Base-by-base conservation (phyloP, 1,140 invertebrate genomes). In the Brachionus asplanchnoidis region DNA sequence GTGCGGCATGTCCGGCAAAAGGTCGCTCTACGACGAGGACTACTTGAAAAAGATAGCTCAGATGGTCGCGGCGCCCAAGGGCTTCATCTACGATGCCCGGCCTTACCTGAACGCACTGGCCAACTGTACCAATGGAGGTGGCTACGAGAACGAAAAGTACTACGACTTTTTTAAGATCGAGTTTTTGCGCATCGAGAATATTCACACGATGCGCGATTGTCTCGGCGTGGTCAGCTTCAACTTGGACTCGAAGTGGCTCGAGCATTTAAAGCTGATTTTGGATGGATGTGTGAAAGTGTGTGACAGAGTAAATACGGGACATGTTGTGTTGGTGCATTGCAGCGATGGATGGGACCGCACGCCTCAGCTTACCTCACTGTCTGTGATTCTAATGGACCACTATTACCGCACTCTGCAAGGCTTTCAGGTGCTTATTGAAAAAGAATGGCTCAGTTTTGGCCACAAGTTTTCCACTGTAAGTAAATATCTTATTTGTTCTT, bases 91-190 rank as follows among this genome's bases (percentile, higher is more conserved):
- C 7, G 60, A 83, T 17, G 66, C 70, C 4, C 5, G 84, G 9
- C 84, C 84, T 11, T 68, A 50, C 12, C 1, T 99, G 85, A 99
- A 99, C 91, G 97, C 98, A 12, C 97, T 99, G 94, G 97, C 97
- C 12, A 99, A 99, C 90, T 93, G 95, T 88, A 97, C 97, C 8
- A 95, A 96, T 4, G 98, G 98, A 80, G 99, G 98, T 91, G 98
- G 98, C 1, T 99, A 99, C 88, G 98, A 99, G 89, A 98, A 98
- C 90, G 96, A 98, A 90, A 95, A 94, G 68, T 97, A 97, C 88
- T 99, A 99, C 90, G 95, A 97, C 87, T 98, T 98, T 89, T 99
- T 98, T 70, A 98, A 98, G 90, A 98, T 99, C 89, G 94, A 98
- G 87, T 99, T 99, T 89, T 94, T 97, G 86, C 96, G 96, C 44